A percentile compares a stretch with the other conserved stretches of the same genome.
Conservation (phyloP, 2,797 vertebrate genomes). For the Hydrophis major region DNA sequence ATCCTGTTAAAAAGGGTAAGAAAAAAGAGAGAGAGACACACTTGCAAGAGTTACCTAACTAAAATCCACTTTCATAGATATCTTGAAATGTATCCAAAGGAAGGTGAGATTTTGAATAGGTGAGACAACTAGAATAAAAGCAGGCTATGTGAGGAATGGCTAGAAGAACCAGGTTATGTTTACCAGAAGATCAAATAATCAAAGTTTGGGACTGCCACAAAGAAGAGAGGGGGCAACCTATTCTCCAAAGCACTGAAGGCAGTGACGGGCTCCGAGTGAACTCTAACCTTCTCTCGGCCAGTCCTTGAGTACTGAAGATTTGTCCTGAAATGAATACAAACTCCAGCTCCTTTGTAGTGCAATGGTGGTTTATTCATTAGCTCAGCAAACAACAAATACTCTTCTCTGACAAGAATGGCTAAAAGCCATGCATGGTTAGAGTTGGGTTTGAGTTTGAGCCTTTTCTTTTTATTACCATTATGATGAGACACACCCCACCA, state of each 20-base stretch:
- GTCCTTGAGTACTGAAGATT: too few species aligned
- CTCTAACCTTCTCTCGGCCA: too few species aligned
- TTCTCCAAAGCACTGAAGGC: not conserved
- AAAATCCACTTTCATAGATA: not conserved
- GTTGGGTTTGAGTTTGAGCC: too few species aligned
- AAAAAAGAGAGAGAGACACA: not conserved
- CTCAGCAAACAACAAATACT: too few species aligned
- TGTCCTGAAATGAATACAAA: too few species aligned
- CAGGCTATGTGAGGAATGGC: not conserved
- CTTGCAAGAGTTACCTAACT: not conserved
- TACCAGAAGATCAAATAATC: not conserved
- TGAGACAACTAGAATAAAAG: not conserved
- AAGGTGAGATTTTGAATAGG: not conserved
- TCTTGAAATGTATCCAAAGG: not conserved
- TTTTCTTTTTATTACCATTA: too few species aligned
- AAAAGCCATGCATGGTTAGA: too few species aligned
- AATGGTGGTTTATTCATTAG: too few species aligned
- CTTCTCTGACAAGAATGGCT: too few species aligned
- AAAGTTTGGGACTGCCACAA: not conserved
- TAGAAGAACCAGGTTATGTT: not conserved
- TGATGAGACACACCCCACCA: too few species aligned
- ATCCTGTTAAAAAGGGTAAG: not conserved
- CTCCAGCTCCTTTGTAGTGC: too few species aligned
- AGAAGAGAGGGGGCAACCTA: not conserved
- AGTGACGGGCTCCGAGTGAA: not conserved